These are phyloP conservation scores for Tuta absoluta DNA, from an alignment of 2,888 invertebrate species.

Conservation along the genomic window DNA sequence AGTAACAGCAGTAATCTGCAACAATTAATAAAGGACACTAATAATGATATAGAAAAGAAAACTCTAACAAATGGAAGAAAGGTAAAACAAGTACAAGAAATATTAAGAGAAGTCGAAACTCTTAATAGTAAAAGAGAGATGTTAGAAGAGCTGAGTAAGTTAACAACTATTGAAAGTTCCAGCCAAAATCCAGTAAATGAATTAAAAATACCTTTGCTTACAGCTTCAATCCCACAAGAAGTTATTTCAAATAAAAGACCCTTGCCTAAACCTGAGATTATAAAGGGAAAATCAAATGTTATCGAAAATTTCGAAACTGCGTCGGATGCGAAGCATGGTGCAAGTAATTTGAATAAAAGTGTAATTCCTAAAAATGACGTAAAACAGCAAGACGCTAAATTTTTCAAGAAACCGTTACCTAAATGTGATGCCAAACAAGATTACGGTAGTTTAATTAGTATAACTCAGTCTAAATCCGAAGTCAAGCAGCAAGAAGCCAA, in stretches of 20 bases:
- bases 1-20: neutral
- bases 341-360: too few species aligned
- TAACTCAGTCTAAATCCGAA: neutral
- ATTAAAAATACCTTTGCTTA: slow-evolving; percentile 16
- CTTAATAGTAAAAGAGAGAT: slow-evolving; percentile 37
- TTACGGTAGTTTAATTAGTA: neutral
- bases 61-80: neutral
- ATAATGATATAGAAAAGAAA: neutral
- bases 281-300: neutral
- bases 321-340: too few species aligned
- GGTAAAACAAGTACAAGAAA: neutral
- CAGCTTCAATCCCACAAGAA: neutral
- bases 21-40: neutral
- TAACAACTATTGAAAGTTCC: slow-evolving; percentile 16
- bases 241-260: neutral
- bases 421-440: neutral
- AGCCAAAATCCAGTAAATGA: slow-evolving; percentile 1
- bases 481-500: neutral
- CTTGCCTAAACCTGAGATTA: neutral
- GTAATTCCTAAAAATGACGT: too few species aligned
- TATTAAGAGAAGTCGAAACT: slow-evolving; percentile 12
- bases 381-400: too few species aligned
- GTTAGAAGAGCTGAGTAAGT: slow-evolving; percentile 41
- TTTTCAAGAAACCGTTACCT: neutral
- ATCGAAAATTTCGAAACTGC: too few species aligned